Evolutionary conservation across 2,888 invertebrate genomes (phyloP).

Genomic region (Dione juno): DNA sequence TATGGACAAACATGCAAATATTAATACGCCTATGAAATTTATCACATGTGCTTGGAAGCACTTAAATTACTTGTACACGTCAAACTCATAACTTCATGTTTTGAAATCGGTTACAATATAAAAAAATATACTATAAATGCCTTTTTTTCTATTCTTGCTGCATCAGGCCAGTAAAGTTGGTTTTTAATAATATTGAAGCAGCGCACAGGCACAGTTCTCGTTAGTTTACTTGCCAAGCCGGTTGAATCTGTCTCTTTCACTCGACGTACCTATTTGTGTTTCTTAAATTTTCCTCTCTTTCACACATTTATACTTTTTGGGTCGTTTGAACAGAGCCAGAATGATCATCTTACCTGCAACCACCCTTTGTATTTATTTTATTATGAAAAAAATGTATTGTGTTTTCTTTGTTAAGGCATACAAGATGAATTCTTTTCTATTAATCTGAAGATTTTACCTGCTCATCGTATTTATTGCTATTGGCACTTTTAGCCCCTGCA

Average conservation of each 20-base stretch:
- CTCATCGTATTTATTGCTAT: not conserved
- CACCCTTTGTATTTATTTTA: conserved; percentile 34
- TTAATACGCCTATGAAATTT: no score
- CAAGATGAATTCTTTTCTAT: not conserved
- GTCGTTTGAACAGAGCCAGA: conserved; percentile 37
- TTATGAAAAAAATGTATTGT: conserved; percentile 25
- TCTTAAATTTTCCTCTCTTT: conserved; percentile 31
- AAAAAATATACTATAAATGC: no score
- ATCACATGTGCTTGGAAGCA: no score
- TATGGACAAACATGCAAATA: no score
- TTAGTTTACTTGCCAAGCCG: conserved; percentile 52
- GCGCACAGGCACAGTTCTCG: conserved; percentile 43
- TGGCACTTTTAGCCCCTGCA: not conserved
- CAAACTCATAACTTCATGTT: no score
- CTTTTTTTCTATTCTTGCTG: not conserved
- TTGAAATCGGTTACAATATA: not conserved
- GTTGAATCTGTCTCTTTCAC: conserved; percentile 45
- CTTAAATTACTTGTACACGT: no score
- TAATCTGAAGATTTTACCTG: conserved; percentile 34
- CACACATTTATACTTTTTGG: conserved; percentile 25
- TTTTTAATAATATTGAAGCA: conserved; percentile 17
- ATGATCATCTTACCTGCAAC: conserved; percentile 52
- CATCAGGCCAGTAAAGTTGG: not conserved
- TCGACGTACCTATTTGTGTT: conserved; percentile 17
- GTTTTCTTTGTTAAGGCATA: conserved; percentile 3